Conservation (phyloP, 64 coral and sea anemone genomes). For the Trachythela sp. region DNA sequence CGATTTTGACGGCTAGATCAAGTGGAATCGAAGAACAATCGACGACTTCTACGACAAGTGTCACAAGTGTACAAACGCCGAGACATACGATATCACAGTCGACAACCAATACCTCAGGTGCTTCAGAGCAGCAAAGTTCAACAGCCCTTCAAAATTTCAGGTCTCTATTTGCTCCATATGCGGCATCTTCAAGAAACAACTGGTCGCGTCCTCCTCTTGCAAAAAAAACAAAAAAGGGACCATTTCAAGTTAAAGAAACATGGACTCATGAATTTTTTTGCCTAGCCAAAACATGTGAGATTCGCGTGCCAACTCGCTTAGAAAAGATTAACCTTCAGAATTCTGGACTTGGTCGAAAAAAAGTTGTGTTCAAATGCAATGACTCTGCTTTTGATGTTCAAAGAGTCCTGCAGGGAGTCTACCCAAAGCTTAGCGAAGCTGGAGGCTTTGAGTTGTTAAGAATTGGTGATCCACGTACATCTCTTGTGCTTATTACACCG, state of each 20-base stretch:
- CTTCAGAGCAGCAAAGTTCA: not conserved
- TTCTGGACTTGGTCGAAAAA: constrained; percentile 29
- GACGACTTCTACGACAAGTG: not conserved
- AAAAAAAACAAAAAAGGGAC: constrained; percentile 3
- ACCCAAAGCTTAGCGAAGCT: constrained; percentile 24
- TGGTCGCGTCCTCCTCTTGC: not conserved
- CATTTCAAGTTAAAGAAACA: constrained; percentile 37
- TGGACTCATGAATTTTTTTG: constrained; percentile 52
- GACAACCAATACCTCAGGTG: not conserved
- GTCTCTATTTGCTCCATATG: not conserved
- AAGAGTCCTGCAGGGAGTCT: constrained; percentile 20
- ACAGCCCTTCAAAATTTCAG: not conserved
- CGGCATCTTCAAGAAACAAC: not conserved
- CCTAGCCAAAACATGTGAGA: not conserved
- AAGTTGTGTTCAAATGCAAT: constrained; percentile 30
- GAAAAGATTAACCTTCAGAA: constrained; percentile 8
- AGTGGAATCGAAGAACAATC: not conserved
- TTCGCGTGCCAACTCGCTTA: not conserved
- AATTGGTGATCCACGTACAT: not conserved
- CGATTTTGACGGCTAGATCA: not conserved
- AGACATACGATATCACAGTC: not conserved
- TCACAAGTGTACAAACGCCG: not conserved
- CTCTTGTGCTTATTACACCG: constrained; percentile 3
- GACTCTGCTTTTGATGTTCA: not conserved
- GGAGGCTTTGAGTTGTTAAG: constrained; percentile 48